A percentile compares a stretch with the other conserved stretches of the same genome.
Evolutionary conservation across 2,113 vertebrate genomes (phyloP).

Genomic region (Plectropomus leopardus): DNA sequence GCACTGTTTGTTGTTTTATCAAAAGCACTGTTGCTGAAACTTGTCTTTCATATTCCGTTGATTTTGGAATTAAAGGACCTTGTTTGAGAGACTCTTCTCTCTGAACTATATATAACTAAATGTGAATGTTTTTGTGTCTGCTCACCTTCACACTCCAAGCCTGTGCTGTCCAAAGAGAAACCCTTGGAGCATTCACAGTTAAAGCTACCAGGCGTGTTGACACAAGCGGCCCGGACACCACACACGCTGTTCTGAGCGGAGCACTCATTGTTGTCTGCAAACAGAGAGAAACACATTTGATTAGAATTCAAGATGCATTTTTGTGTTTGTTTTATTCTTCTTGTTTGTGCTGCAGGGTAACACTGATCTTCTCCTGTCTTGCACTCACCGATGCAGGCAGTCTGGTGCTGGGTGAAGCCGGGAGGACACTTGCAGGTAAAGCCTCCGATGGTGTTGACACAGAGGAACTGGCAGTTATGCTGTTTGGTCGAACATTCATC

Average conservation of each 20-base stretch:
- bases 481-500: slow-evolving; percentile 95
- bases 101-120: not conserved
- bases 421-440: slow-evolving; percentile 95
- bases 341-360: not conserved
- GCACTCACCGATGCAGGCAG: slow-evolving; percentile 92
- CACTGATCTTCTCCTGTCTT: not conserved
- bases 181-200: slow-evolving; percentile 94
- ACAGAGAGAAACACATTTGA: not conserved
- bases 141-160: slow-evolving; percentile 91
- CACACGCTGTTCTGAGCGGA: slow-evolving; percentile 85
- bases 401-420: slow-evolving; percentile 94
- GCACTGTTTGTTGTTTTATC: too few relatives aligned
- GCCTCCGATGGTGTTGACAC: slow-evolving; percentile 91
- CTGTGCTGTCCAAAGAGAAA: slow-evolving; percentile 89
- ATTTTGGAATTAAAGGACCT: not conserved
- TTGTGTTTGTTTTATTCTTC: not conserved
- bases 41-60: not conserved
- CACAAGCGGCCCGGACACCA: slow-evolving; percentile 88
- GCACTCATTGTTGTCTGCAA: slow-evolving; percentile 93
- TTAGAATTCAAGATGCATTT: not conserved
- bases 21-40: too few relatives aligned
- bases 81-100: too few relatives aligned
- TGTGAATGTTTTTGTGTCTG: too few relatives aligned
- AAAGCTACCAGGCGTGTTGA: slow-evolving; percentile 93
- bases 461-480: slow-evolving; percentile 98